Base-by-base conservation (phyloP, 2,113 vertebrate species). In the Sinosuthora webbiana region DNA sequence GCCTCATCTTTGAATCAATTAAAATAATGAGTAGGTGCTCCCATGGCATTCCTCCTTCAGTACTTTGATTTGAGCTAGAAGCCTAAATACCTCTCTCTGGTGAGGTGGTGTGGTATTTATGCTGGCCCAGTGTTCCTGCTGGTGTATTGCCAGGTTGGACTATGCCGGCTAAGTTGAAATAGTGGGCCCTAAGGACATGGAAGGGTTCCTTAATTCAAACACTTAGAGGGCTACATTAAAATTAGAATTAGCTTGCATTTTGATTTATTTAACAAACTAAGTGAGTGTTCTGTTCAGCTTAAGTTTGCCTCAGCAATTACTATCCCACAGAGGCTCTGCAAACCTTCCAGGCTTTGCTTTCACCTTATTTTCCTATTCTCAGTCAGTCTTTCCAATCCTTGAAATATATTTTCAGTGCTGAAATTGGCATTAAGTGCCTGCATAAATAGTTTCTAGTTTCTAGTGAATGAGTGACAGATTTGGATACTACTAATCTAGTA, bases 191-290 rank as follows among this genome's bases (percentile, higher is more conserved):
- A 33, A 94, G 89, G 93, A 62, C 16, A 47, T 8, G 37, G 67
- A 93, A 82, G 45, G 21, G 52, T 82, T 94, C 69, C 37, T 86
- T 74, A 86, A 42, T 80, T 83, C 24, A 41, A 74, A 25, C 17
- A 21, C 78, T 92, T 80, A 82, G 8, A 73, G 20, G 22, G 28
- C 81, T 78, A 52, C 57, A 87, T 90, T 88, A 84, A 94, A 94
- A 76, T 88, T 52, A 65, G 87, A 94, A 94, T 77, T 90, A 68
- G 24, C 81, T 87, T 83, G 56, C 82, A 50, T 85, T 92, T 93
- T 92, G 47, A 90, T 94, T 94, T 96, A 93, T 97, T 96, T 92
- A 94, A 92, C 83, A 93, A 87, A 92, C 80, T 69, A 56, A 95
- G 49, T 79, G 76, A 94, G 44, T 69, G 52, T 50, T 95, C 56